Base-by-base conservation (phyloP, 2,797 vertebrate species). In the Chelon labrosus region DNA sequence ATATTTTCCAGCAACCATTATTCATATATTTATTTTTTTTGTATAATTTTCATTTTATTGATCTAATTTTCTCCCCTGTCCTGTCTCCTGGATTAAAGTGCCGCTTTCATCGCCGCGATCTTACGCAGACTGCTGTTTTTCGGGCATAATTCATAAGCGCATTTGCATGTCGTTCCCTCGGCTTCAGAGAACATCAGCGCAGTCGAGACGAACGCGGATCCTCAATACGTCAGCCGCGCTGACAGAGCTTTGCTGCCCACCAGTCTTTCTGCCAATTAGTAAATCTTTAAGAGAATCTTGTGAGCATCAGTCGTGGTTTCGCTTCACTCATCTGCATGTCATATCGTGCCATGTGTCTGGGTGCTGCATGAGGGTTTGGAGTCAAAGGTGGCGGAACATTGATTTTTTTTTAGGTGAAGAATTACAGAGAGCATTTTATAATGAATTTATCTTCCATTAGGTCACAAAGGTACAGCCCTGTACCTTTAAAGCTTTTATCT, bases 91-190 rank as follows among this genome's bases (percentile, higher is more conserved):
- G 12, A 66, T 53, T 55, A 11, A 62, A 58, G 20, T 8, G 17
- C 0, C 13, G 9, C 22, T 60, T 59, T 55, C 31, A 14, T 5
- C 14, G 17, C 38, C 54, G 22, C 1, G 9, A 63, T 59, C 4
- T 42, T 38, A 22, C 16, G 35, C n/a, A 14, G 35, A 16, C 3
- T 38, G 35, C 22, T 35, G 31, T 16, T 1, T 44, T 53, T 41
- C 10, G 31, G 62, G 51, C 27, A n/a, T 55, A 12, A 22, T 55
- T 31, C 57, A 52, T 12, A 41, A 82, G 78, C 70, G 75, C 73
- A 72, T 85, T 86, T 86, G 73, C 60, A 61, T 51, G 39, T 79
- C 70, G 83, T 85, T 89, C 69, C 73, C 60, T 78, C 81, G 64
- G 72, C 81, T 84, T 83, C 75, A 44, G 76, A 78, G 64, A 77